Conservation (phyloP, 2,113 vertebrate genomes). For the Rhagologus leucostigma region DNA sequence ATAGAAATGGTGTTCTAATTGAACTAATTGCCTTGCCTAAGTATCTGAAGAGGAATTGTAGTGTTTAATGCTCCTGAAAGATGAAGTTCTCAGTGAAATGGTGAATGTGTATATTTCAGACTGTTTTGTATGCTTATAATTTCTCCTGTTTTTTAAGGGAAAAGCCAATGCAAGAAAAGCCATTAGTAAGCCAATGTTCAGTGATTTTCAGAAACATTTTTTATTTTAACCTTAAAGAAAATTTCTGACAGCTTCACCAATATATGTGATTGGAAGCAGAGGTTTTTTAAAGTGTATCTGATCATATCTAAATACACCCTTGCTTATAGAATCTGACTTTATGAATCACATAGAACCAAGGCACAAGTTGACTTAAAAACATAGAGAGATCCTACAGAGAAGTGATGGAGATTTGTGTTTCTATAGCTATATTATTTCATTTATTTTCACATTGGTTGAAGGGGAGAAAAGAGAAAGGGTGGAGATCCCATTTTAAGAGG, state of each 20-base stretch:
- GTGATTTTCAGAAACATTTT: background rate
- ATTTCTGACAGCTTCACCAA: background rate
- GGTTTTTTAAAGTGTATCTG: background rate
- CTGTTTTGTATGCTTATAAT: background rate
- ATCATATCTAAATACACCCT: background rate
- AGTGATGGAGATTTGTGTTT: background rate
- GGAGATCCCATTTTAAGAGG: background rate
- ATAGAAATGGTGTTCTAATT: conserved; percentile 50
- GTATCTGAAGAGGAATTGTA: conserved; percentile 23
- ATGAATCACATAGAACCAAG: background rate
- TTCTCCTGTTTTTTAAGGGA: background rate
- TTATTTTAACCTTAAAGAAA: background rate
- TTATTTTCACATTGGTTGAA: background rate
- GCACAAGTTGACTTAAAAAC: background rate
- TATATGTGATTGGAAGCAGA: background rate
- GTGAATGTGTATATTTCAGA: background rate
- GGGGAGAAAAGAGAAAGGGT: background rate
- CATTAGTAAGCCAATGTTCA: background rate
- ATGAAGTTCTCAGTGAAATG: conserved; percentile 2
- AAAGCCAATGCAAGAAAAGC: background rate
- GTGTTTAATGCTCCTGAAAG: background rate
- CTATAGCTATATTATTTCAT: background rate
- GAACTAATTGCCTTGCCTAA: conserved; percentile 59
- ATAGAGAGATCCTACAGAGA: background rate
- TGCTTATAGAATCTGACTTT: background rate